Evolutionary conservation across 2,888 invertebrate genomes (phyloP).

Genomic region (Cybosia mesomella): DNA sequence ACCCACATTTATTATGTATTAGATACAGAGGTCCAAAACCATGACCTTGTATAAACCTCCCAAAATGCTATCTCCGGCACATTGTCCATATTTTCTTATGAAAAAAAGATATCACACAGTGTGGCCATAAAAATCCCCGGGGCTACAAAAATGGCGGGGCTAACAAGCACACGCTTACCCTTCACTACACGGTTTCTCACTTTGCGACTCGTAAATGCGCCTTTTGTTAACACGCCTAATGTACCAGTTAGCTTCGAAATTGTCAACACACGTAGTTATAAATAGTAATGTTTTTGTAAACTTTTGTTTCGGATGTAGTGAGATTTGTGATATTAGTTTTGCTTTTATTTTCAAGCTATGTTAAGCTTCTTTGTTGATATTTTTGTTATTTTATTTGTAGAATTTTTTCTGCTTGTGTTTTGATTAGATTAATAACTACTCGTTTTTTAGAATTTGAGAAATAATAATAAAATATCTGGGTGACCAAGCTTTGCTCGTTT

Average conservation of each 20-base stretch:
- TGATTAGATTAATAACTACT: too few species aligned
- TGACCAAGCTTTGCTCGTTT: too few species aligned
- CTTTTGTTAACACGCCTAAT: constrained; percentile 80
- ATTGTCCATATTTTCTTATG: constrained; percentile 53
- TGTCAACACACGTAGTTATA: constrained; percentile 47
- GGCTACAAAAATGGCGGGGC: constrained; percentile 54
- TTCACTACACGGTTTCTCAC: constrained; percentile 69
- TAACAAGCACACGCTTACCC: constrained; percentile 50
- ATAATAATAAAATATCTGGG: too few species aligned
- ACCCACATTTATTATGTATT: constrained; percentile 13
- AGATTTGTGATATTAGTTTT: not conserved
- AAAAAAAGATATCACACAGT: constrained; percentile 53
- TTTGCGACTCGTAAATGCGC: constrained; percentile 76
- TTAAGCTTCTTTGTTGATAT: not conserved
- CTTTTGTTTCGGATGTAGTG: constrained; percentile 19
- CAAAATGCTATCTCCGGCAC: constrained; percentile 39
- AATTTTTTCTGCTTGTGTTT: not conserved
- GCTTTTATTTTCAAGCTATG: constrained; percentile 5
- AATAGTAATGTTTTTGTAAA: constrained; percentile 40
- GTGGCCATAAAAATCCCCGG: constrained; percentile 58
- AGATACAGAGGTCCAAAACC: constrained; percentile 19
- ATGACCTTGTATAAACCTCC: constrained; percentile 30
- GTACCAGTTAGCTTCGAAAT: constrained; percentile 70
- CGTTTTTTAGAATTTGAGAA: too few species aligned
- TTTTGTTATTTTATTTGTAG: not conserved